These are phyloP conservation scores for Silurus lanzhouensis DNA, from an alignment of 2,797 vertebrate genomes.

Conservation along the genomic window DNA sequence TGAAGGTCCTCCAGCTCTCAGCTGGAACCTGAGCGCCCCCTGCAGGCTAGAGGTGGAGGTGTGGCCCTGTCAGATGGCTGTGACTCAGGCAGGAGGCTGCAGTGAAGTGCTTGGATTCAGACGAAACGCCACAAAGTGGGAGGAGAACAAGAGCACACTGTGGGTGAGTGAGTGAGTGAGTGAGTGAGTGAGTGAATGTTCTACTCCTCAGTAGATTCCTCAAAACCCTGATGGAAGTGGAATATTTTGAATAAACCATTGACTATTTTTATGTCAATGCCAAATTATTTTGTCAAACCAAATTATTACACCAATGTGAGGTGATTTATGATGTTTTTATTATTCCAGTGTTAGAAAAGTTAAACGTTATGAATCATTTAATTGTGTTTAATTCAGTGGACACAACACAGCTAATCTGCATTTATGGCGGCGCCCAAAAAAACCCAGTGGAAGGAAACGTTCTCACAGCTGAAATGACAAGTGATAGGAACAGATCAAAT, in stretches of 20 bases:
- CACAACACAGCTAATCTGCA: no score
- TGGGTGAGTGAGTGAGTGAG: conserved; percentile 65
- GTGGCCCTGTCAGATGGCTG: conserved; percentile 73
- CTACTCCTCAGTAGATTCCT: neutral
- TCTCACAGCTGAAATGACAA: no score
- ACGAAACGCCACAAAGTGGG: conserved; percentile 57
- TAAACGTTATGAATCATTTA: no score
- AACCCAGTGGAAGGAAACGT: no score
- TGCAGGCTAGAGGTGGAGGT: conserved; percentile 76
- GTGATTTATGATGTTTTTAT: no score
- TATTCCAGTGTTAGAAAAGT: no score
- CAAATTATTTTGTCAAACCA: no score
- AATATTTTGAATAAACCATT: neutral
- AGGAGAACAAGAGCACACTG: conserved; percentile 56
- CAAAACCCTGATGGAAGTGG: no score
- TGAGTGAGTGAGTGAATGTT: neutral
- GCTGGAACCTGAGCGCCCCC: conserved; percentile 75
- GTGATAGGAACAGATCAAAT: no score
- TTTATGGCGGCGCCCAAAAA: no score
- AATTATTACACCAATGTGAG: no score
- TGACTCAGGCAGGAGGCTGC: conserved; percentile 49
- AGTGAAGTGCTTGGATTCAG: conserved; percentile 56
- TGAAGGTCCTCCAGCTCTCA: conserved; percentile 49
- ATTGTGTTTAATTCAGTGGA: no score
- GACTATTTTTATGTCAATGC: neutral